Evolutionary conservation across 2,888 invertebrate genomes (phyloP), one percentile per base, ranked within the genome.

Genomic region (Mantis religiosa): DNA sequence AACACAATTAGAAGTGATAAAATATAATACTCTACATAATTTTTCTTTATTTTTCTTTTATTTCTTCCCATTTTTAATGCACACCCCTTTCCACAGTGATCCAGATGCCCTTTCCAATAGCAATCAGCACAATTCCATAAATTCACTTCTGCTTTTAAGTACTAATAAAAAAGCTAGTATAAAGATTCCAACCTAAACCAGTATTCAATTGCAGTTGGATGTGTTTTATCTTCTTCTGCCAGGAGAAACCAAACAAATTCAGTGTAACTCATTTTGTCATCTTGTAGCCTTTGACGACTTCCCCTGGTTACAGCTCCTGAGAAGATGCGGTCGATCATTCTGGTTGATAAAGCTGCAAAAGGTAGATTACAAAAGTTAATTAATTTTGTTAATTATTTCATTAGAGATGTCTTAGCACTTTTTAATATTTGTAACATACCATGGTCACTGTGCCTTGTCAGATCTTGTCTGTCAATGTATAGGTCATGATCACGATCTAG

Each of bases 171-270:
- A 71, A 71, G 25, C 20, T 71, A 71, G 6, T 71, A 71, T 71
- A 25, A 71, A 71, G 20, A 3, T 71, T 71, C 54, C 20, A 93
- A 96, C 96, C 97, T 96, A 93, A 98, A 98, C 98, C 98, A 98
- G 93, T 98, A 98, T 92, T 98, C 98, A 89, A 98, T 97, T 90
- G 98, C 98, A 15, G 98, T 98, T 15, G 98, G 98, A 93, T 99
- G 98, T 91, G 97, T 96, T 93, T 99, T 99, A 93, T 99, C 99
- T 93, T 99, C 99, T 93, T 99, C 99, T 82, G 99, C 98, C 12
- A 99, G 94, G 89, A 99, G 95, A 94, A 99, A 99, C 98, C 99
- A 99, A 8, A 99, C 99, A 94, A 99, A 99, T 93, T 99, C 99
- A 0, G 98, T 97, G 93, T 99, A 99, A 83, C 98, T 98, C 98